Evolutionary conservation across 2,113 vertebrate species (phyloP).

Genomic region (Takifugu bimaculatus): DNA sequence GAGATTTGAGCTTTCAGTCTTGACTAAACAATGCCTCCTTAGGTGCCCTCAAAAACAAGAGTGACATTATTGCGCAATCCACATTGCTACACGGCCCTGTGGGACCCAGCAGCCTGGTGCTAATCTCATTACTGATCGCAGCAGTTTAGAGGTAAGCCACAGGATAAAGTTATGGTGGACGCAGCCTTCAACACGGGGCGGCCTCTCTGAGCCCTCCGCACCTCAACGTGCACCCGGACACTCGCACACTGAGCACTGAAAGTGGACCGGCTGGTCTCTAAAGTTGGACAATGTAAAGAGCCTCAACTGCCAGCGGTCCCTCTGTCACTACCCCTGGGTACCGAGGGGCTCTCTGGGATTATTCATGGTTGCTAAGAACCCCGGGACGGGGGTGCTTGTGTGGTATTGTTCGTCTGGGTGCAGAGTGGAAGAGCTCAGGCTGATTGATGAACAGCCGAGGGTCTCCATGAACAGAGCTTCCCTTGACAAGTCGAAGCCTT

Average conservation of each 20-base stretch:
- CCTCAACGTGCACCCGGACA: not conserved
- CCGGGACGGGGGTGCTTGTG: conserved; percentile 44
- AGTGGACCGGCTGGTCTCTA: conserved; percentile 2
- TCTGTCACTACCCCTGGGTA: conserved; percentile 1
- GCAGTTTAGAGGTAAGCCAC: conserved; percentile 12
- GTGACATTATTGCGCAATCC: conserved; percentile 55
- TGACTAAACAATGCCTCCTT: not conserved
- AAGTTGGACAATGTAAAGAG: not conserved
- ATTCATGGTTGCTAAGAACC: conserved; percentile 71
- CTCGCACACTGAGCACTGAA: not conserved
- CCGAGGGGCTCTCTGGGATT: conserved; percentile 28
- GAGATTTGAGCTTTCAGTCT: conserved; percentile 25
- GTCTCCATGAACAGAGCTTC: conserved; percentile 52
- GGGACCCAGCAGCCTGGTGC: not conserved
- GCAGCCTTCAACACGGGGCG: conserved; percentile 11
- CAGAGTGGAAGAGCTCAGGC: conserved; percentile 57
- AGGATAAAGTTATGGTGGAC: conserved; percentile 13
- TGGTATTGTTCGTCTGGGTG: conserved; percentile 42
- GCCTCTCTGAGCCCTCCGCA: not conserved
- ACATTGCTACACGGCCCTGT: not conserved
- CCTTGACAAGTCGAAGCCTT: conserved; percentile 60
- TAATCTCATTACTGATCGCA: conserved; percentile 26
- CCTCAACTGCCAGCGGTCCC: not conserved
- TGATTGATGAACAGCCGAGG: conserved; percentile 64
- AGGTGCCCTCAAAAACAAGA: conserved; percentile 29